phyloP scores from a whole-genome alignment of 2,113 vertebrate species.

The Eleginops maclovinus region DNA sequence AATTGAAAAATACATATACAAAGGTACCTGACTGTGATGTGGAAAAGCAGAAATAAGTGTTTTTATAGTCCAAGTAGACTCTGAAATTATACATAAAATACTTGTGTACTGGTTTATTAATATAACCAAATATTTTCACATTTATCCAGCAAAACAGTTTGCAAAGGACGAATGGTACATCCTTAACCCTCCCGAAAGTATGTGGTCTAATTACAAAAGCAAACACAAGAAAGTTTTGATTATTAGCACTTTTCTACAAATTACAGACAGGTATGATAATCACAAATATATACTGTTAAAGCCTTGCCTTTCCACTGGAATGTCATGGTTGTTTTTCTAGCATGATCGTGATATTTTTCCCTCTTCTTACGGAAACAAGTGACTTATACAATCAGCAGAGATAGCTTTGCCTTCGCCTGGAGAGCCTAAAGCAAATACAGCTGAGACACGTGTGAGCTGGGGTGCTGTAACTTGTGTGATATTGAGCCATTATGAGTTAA shows the following conservation, averaged over 20 bases:
- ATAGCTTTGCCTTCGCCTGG: conserved; percentile 45
- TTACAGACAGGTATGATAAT: conserved; percentile 67
- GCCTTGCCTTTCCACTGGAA: conserved; percentile 48
- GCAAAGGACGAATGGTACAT: neutral
- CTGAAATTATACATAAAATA: conserved; percentile 31
- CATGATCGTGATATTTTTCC: conserved; percentile 64
- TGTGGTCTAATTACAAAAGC: conserved; percentile 59
- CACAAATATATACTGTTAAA: conserved; percentile 47
- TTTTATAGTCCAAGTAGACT: conserved; percentile 13
- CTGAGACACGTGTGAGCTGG: conserved; percentile 38
- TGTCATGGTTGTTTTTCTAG: conserved; percentile 66
- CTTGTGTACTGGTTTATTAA: conserved; percentile 3
- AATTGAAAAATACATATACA: neutral
- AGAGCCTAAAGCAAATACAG: conserved; percentile 57
- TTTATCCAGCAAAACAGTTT: conserved; percentile 19
- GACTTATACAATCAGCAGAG: conserved; percentile 68
- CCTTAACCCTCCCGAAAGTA: conserved; percentile 11
- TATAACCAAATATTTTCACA: conserved; percentile 6
- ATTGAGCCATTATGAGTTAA: conserved; percentile 55
- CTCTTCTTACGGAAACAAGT: conserved; percentile 61
- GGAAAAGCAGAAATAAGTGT: conserved; percentile 1
- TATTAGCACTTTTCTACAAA: conserved; percentile 62
- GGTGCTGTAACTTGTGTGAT: conserved; percentile 21
- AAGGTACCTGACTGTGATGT: conserved; percentile 12
- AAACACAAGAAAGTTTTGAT: conserved; percentile 53